Conservation (phyloP, 2,113 vertebrate species). For the Manacus vitellinus region DNA sequence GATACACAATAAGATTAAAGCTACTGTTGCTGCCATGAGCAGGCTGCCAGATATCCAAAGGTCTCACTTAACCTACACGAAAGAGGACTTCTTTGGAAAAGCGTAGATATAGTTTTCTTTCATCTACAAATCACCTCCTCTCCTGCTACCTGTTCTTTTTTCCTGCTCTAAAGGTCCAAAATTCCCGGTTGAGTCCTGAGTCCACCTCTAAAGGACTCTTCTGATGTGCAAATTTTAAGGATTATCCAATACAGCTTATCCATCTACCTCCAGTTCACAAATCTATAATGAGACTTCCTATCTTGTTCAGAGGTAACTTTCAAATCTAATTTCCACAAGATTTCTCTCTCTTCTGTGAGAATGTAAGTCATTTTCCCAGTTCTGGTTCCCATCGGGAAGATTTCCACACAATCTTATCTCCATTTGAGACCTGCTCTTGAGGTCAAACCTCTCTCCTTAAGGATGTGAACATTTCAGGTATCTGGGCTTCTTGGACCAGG, state of each 20-base stretch:
- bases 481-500: neutral
- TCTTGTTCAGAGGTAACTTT: neutral
- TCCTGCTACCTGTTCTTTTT: neutral
- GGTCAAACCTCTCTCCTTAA: neutral
- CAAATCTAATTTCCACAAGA: neutral
- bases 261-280: neutral
- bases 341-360: neutral
- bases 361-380: neutral
- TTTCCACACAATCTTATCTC: neutral
- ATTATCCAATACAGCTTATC: neutral
- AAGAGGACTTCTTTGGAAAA: neutral
- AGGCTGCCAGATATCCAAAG: neutral
- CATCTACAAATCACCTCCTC: neutral
- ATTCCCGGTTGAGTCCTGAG: neutral
- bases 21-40: neutral
- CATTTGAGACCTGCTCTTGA: neutral
- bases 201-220: neutral
- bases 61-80: neutral
- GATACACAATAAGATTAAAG: neutral
- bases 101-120: neutral
- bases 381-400: neutral
- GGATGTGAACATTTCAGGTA: neutral
- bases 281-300: neutral
- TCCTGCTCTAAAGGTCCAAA: neutral
- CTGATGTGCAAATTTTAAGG: neutral